These are phyloP conservation scores for Trochalopteron elliotii DNA, from an alignment of 2,113 vertebrate genomes.

Conservation along the genomic window DNA sequence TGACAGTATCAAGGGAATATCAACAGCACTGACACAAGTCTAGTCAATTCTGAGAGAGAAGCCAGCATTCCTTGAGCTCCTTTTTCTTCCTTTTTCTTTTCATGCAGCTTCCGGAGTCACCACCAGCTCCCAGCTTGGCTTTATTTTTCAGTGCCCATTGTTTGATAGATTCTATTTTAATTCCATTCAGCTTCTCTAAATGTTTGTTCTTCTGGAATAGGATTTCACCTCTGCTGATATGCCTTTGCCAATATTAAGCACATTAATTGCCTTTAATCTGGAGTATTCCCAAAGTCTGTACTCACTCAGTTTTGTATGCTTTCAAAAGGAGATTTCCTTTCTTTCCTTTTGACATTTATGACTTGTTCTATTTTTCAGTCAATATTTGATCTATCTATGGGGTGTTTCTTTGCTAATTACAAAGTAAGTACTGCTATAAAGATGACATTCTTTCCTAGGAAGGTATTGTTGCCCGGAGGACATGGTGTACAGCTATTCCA, in stretches of 20 bases:
- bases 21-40: slow-evolving; percentile 18
- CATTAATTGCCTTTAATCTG: not conserved
- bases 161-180: not conserved
- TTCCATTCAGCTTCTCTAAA: not conserved
- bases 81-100: not conserved
- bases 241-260: not conserved
- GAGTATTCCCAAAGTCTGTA: not conserved
- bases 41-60: slow-evolving; percentile 18
- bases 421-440: not conserved
- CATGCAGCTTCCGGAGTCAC: not conserved
- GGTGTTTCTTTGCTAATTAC: not conserved
- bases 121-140: not conserved
- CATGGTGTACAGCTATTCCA: not conserved
- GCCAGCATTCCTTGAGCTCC: not conserved
- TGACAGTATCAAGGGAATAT: slow-evolving; percentile 50
- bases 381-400: not conserved
- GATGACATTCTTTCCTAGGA: not conserved
- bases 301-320: not conserved
- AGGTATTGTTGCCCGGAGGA: not conserved
- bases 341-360: not conserved
- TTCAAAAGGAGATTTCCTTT: not conserved
- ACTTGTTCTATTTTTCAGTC: not conserved
- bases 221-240: not conserved
- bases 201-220: not conserved
- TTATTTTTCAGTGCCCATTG: not conserved